Conservation (phyloP, 2,113 vertebrate species). For the Corythoichthys intestinalis region DNA sequence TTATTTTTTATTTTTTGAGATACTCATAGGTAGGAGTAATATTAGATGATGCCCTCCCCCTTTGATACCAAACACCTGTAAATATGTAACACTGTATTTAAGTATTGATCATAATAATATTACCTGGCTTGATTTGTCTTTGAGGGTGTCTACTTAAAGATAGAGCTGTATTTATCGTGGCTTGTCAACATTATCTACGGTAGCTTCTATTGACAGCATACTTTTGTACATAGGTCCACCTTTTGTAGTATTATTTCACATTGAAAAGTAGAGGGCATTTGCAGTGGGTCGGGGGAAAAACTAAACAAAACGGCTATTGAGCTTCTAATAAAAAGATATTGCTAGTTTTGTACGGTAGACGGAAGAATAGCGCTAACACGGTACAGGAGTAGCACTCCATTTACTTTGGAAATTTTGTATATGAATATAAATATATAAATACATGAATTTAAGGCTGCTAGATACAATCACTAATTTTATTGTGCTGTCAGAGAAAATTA, state of each 20-base stretch:
- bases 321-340: constrained; percentile 83
- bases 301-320: constrained; percentile 75
- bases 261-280: constrained; percentile 90
- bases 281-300: constrained; percentile 49
- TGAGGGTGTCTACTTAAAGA: constrained; percentile 59
- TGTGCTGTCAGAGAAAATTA: constrained; percentile 70
- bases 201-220: constrained; percentile 83
- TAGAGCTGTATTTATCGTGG: constrained; percentile 85
- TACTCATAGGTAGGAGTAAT: constrained; percentile 6
- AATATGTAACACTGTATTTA: constrained; percentile 82
- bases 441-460: constrained; percentile 75
- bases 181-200: constrained; percentile 72
- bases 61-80: constrained; percentile 82
- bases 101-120: constrained; percentile 66
- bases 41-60: constrained; percentile 26
- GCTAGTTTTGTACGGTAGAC: constrained; percentile 91
- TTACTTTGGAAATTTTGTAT: constrained; percentile 65
- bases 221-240: constrained; percentile 89
- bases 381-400: constrained; percentile 73
- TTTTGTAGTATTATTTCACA: constrained; percentile 96
- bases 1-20: neutral
- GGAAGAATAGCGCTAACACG: constrained; percentile 68
- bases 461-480: constrained; percentile 83
- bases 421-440: constrained; percentile 48
- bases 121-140: constrained; percentile 54